phyloP scores from a whole-genome alignment of 2,797 vertebrate species.

The Xiphophorus birchmanni region DNA sequence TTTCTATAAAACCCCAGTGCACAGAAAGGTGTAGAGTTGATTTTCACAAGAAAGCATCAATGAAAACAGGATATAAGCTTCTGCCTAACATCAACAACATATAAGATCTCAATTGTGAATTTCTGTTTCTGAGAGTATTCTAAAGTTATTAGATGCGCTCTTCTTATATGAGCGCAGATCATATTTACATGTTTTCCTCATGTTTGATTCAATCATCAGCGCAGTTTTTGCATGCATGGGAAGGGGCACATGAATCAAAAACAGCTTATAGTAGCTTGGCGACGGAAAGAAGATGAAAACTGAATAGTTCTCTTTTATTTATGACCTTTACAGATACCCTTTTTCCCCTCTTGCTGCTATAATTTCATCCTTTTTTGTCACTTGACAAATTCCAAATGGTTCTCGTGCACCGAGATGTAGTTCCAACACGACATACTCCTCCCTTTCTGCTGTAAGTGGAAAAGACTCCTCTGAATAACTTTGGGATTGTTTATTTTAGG shows the following conservation, averaged over 20 bases:
- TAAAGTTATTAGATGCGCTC: background rate
- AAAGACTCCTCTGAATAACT: background rate
- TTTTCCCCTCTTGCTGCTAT: background rate
- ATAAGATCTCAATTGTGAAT: background rate
- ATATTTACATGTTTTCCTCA: background rate
- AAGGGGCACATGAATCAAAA: background rate
- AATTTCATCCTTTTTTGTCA: background rate
- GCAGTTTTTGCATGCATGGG: background rate
- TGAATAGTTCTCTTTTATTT: background rate
- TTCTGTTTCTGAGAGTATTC: background rate
- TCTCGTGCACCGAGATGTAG: conserved; percentile 2
- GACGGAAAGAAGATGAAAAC: background rate
- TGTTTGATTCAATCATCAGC: background rate
- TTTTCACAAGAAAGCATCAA: background rate
- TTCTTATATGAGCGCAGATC: background rate
- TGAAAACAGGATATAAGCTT: background rate
- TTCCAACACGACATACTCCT: background rate
- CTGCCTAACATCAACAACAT: background rate
- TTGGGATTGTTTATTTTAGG: background rate
- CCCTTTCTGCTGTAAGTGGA: background rate
- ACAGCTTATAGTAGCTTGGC: background rate
- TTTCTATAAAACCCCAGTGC: background rate
- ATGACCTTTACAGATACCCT: background rate
- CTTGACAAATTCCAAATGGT: background rate
- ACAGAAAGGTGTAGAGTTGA: background rate